Evolutionary conservation across 2,797 vertebrate genomes (phyloP).

Genomic region (Crenuchus spilurus): DNA sequence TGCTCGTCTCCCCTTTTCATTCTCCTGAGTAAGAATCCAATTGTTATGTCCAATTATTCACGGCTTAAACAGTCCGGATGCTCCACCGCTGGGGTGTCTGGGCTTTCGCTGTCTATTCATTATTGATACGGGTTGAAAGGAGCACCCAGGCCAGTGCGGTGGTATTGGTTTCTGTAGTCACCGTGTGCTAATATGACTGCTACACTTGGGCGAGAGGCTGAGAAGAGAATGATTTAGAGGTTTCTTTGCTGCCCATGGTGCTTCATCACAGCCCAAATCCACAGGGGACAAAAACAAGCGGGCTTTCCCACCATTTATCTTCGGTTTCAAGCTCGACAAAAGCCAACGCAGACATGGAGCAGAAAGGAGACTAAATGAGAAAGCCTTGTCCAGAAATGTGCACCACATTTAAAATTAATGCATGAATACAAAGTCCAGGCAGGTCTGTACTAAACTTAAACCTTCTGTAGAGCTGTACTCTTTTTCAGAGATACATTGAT

Average conservation of each 20-base stretch:
- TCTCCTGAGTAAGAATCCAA: not conserved
- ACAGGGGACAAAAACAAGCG: not conserved
- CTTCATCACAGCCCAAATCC: constrained; percentile 5
- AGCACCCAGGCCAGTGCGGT: constrained; percentile 11
- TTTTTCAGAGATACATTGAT: too few relatives aligned
- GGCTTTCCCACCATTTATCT: not conserved
- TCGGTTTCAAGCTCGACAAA: not conserved
- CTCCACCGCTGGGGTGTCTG: not conserved
- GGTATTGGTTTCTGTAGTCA: constrained; percentile 38
- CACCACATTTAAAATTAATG: not conserved
- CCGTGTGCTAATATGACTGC: constrained; percentile 33
- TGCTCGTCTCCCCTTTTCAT: not conserved
- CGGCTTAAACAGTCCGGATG: constrained; percentile 5
- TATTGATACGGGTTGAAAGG: constrained; percentile 31
- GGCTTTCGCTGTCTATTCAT: constrained; percentile 33
- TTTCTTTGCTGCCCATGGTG: constrained; percentile 7
- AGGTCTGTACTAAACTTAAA: too few relatives aligned
- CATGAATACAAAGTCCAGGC: too few relatives aligned
- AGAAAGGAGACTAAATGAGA: not conserved
- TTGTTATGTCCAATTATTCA: constrained; percentile 1
- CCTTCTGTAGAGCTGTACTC: too few relatives aligned
- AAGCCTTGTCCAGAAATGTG: not conserved
- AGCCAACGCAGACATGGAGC: not conserved
- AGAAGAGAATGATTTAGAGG: constrained; percentile 25
- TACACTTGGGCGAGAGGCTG: constrained; percentile 17